Conservation (phyloP, 2,113 vertebrate species). For the Ursus arctos region DNA sequence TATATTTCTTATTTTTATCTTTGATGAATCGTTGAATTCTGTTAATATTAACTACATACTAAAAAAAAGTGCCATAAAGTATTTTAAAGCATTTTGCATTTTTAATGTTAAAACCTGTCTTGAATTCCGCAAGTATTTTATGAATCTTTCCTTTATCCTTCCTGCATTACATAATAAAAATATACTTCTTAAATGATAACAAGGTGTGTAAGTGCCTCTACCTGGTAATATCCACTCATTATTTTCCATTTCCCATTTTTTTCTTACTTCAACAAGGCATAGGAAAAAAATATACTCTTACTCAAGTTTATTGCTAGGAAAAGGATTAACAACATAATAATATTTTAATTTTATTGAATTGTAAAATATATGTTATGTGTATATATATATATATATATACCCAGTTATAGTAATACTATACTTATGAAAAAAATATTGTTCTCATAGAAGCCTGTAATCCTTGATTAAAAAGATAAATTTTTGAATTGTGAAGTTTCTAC, state of each 20-base stretch:
- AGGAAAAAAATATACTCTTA: background rate
- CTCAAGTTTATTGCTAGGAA: background rate
- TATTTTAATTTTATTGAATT: conserved; percentile 1
- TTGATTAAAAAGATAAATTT: background rate
- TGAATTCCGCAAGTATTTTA: background rate
- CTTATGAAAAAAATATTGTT: background rate
- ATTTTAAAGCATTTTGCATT: background rate
- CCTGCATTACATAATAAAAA: background rate
- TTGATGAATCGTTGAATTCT: background rate
- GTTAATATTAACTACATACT: background rate
- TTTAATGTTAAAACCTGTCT: background rate
- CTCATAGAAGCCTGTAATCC: background rate
- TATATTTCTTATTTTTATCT: background rate
- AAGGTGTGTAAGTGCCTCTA: background rate
- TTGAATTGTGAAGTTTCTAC: background rate
- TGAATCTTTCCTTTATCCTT: background rate
- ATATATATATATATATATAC: background rate
- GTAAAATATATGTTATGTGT: background rate
- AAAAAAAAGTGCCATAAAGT: background rate
- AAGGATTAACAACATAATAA: background rate
- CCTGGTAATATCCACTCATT: background rate
- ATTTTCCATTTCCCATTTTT: background rate
- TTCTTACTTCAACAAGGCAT: background rate
- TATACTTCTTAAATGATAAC: background rate
- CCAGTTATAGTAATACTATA: background rate